A percentile compares a stretch with the other conserved stretches of the same genome.
phyloP scores from a whole-genome alignment of 2,797 vertebrate species.

The Danio choprae region DNA sequence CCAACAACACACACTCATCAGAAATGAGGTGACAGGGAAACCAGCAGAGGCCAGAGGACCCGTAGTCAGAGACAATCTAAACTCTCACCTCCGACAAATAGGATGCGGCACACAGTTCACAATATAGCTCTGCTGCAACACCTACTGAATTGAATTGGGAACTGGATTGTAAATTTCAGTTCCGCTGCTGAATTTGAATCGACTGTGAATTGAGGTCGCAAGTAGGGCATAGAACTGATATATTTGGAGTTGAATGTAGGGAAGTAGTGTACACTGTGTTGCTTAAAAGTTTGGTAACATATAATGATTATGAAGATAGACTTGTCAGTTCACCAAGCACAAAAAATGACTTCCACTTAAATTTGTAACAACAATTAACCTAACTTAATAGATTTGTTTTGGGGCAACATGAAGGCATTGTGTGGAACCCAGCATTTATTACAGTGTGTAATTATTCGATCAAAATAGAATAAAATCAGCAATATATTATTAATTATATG shows the following conservation, averaged over 20 bases:
- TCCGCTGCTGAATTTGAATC: background rate
- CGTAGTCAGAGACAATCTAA: slow-evolving; percentile 13
- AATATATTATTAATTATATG: too few species aligned
- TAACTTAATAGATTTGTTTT: too few species aligned
- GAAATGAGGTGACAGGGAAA: slow-evolving; percentile 32
- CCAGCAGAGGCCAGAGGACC: slow-evolving; percentile 16
- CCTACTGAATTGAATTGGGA: background rate
- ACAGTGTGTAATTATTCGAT: too few species aligned
- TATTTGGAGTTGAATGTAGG: background rate
- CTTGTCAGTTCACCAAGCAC: too few species aligned
- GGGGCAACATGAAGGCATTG: too few species aligned
- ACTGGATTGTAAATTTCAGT: background rate
- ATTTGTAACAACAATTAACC: too few species aligned
- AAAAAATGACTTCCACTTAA: too few species aligned
- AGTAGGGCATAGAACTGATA: background rate
- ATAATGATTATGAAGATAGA: too few species aligned
- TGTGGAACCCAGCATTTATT: too few species aligned
- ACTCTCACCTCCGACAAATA: slow-evolving; percentile 37
- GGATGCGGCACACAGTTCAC: slow-evolving; percentile 25
- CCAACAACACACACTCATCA: slow-evolving; percentile 37
- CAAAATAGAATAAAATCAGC: too few species aligned
- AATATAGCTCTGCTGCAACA: background rate
- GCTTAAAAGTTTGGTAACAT: too few species aligned
- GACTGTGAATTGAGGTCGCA: background rate
- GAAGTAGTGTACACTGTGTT: background rate